Base-by-base conservation (phyloP, 1,140 invertebrate species). In the Philotrypesis tridentata region DNA sequence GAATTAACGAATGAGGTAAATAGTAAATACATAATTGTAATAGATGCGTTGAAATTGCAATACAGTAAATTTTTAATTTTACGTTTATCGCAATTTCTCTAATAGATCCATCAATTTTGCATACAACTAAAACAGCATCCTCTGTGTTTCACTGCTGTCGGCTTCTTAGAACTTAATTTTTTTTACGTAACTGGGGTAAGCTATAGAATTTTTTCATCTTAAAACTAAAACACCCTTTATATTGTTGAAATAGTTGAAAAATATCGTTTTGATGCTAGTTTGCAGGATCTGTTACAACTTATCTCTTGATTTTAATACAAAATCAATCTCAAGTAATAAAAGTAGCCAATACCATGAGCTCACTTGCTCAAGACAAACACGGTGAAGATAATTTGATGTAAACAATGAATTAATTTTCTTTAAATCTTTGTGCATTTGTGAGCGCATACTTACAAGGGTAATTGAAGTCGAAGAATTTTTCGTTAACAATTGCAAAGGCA, bases 241-340 rank as follows among this genome's bases (percentile, higher is more conserved):
- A 72, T 33, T 43, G 33, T n/a, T 72, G 37, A 14, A 43, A 23
- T n/a, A n/a, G 11, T 29, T 1, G 6, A 72, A 4, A 43, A 9
- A 23, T 60, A 80, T 67, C 25, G 0, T 68, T 33, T 12, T 2
- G 31, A 40, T 71, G 7, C 2, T n/a, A 71, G 48, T 55, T 95
- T 12, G 90, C 93, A 1, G 94, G 93, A 25, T 93, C 94, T 7
- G 94, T 95, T 8, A 94, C 94, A 5, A 95, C 94, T 0, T 95
- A 95, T 85, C 86, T 95, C 83, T 94, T 95, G 0, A 95, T 95
- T 84, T 88, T 95, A 25, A 94, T 95, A 86, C 94, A 95, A 85
- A 70, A 79, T 79, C 65, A 71, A 79, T 21, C 25, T 31, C 43
- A 79, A 0, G 17, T 71, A 25, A 71, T 33, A 17, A 61, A 61